Evolutionary conservation across 2,888 invertebrate species (phyloP), one percentile per base, ranked within the genome.

Genomic region (Hyles lineata): DNA sequence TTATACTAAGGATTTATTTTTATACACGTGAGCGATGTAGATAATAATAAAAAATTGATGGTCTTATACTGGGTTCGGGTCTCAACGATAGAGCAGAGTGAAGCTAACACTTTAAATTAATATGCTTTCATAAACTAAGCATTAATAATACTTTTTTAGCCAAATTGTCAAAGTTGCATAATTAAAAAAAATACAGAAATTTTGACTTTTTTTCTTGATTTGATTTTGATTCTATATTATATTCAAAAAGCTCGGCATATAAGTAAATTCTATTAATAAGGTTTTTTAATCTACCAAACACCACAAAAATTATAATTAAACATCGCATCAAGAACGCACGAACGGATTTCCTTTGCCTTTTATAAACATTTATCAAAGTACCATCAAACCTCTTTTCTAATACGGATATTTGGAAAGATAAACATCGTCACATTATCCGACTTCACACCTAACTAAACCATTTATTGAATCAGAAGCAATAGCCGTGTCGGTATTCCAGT

Each of bases 401-500:
- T 50, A 23, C 43, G 43, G 43, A 62, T 50, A 23, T 62, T 43
- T 43, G n/a, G 23, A 67, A 50, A 19, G 15, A 43, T 50, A 50
- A 67, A 67, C 17, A 21, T 67, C 23, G 67, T 23, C 50, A 23
- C 43, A 32, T 32, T 32, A 62, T 62, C 17, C 43, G 23, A 67
- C 21, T 25, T 67, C 67, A 67, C 67, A 67, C 67, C 50, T 67
- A 67, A 67, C 43, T 50, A 32, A 55, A 70, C 52, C 29, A 55
- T 55, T 55, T 29, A 52, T 29, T 9, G 32, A 70, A 52, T 29
- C 58, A 70, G 70, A 70, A 55, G 70, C 70, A 58, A 25, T 15
- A 70, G 32, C 70, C 70, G 58, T 70, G 15, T 70, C 70, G 55
- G 58, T 52, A 17, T 63, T 74, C 80, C 81, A 81, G 81, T 85